A percentile compares a stretch with the other conserved stretches of the same genome.
Evolutionary conservation across 2,888 invertebrate genomes (phyloP).

Genomic region (Tachystola acroxantha): DNA sequence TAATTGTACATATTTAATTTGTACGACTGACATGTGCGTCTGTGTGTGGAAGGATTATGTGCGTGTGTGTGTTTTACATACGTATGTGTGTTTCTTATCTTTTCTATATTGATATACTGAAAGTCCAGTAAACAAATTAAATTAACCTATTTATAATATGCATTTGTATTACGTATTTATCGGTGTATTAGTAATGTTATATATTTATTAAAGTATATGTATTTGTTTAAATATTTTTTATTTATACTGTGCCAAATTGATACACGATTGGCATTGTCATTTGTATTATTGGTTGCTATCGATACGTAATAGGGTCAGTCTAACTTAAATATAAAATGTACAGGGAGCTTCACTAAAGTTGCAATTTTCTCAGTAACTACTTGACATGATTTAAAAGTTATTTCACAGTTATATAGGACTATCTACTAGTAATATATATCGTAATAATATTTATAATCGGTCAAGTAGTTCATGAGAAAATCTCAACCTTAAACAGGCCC

Average conservation of each 20-base stretch:
- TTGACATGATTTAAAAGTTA: too few relatives aligned
- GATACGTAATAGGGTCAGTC: too few relatives aligned
- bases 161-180: neutral
- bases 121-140: conserved; percentile 5
- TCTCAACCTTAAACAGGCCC: too few relatives aligned
- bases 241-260: neutral
- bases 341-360: too few relatives aligned
- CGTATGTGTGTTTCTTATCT: conserved; percentile 16
- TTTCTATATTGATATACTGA: conserved; percentile 9
- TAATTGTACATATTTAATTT: conserved; percentile 20
- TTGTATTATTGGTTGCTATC: too few relatives aligned
- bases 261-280: neutral
- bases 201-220: neutral
- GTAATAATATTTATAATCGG: too few relatives aligned
- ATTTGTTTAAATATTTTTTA: conserved; percentile 4
- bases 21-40: conserved; percentile 15
- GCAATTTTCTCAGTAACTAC: too few relatives aligned
- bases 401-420: too few relatives aligned
- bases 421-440: too few relatives aligned
- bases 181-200: neutral
- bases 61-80: conserved; percentile 12
- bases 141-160: too few relatives aligned
- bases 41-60: conserved; percentile 11
- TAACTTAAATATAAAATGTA: too few relatives aligned
- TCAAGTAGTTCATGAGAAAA: too few relatives aligned